A percentile compares a stretch with the other conserved stretches of the same genome.
phyloP scores from a whole-genome alignment of 35 echinoderm and acorn worm genomes.

The Hemicentrotus pulcherrimus region DNA sequence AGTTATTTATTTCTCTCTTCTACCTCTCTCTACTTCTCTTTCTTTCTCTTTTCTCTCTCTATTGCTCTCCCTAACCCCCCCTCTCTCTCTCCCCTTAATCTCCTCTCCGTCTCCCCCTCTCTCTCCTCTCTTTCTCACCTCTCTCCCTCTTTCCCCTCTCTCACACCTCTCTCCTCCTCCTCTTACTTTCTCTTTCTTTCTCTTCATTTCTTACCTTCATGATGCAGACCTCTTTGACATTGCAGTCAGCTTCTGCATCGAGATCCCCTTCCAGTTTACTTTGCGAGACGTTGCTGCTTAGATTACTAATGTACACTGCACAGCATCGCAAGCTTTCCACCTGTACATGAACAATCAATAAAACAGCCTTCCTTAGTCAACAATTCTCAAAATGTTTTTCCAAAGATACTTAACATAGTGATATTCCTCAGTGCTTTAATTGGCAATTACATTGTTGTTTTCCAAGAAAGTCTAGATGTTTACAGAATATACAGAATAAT shows the following conservation, averaged over 20 bases:
- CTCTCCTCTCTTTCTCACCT: not conserved
- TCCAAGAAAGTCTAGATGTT: no score
- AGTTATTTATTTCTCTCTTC: no score
- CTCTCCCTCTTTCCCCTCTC: not conserved
- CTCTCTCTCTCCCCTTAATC: no score
- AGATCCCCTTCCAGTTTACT: slow-evolving; percentile 70
- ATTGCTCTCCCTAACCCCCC: no score
- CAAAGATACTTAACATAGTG: not conserved
- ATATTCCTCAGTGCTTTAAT: not conserved
- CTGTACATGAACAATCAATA: slow-evolving; percentile 29
- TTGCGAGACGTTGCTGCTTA: slow-evolving; percentile 60
- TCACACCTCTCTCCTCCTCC: not conserved
- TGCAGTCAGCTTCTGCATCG: slow-evolving; percentile 69
- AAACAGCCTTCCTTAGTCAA: not conserved
- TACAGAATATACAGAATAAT: no score
- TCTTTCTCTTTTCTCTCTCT: not conserved
- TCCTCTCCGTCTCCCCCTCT: not conserved
- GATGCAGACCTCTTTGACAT: slow-evolving; percentile 69
- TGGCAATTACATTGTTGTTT: not conserved
- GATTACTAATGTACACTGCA: slow-evolving; percentile 63
- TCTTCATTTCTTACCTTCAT: slow-evolving; percentile 58
- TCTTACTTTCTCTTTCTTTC: not conserved
- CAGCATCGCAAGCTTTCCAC: slow-evolving; percentile 48
- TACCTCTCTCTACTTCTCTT: not conserved
- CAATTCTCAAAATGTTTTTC: not conserved